Evolutionary conservation across 2,888 invertebrate species (phyloP).

Genomic region (Spilarctia lutea): DNA sequence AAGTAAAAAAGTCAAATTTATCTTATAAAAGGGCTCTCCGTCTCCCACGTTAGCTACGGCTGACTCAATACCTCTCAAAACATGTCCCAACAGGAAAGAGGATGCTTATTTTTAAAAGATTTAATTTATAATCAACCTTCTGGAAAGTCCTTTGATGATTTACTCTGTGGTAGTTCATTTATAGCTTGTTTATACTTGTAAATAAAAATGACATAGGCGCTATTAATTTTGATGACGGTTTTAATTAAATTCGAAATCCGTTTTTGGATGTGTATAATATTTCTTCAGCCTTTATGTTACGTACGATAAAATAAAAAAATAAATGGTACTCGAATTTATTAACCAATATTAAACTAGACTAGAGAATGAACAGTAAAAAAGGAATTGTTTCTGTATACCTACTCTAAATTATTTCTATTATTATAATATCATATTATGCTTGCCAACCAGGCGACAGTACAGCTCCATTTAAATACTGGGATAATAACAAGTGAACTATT

Average conservation of each 20-base stretch:
- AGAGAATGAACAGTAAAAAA: too few relatives aligned
- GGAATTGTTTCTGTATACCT: too few relatives aligned
- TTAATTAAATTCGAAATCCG: constrained; percentile 3
- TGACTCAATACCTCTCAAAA: constrained; percentile 57
- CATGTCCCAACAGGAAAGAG: constrained; percentile 60
- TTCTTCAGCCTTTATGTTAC: background rate
- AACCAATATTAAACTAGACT: too few relatives aligned
- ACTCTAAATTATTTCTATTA: too few relatives aligned
- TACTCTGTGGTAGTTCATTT: constrained; percentile 4
- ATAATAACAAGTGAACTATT: constrained; percentile 48
- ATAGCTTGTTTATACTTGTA: constrained; percentile 9
- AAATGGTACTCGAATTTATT: too few relatives aligned
- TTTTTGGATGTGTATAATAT: background rate
- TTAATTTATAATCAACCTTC: constrained; percentile 18
- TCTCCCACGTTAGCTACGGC: constrained; percentile 47
- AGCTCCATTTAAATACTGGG: constrained; percentile 53
- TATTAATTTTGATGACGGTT: background rate
- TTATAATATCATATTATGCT: background rate
- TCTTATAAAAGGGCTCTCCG: constrained; percentile 34
- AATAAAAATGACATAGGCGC: constrained; percentile 2
- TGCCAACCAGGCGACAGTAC: constrained; percentile 39
- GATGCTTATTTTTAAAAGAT: constrained; percentile 32
- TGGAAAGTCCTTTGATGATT: constrained; percentile 18
- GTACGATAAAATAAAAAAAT: background rate
- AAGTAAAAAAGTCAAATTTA: constrained; percentile 24